Evolutionary conservation across 2,113 vertebrate genomes (phyloP), one percentile per base, ranked within the genome.

Genomic region (Crotalus tigris): DNA sequence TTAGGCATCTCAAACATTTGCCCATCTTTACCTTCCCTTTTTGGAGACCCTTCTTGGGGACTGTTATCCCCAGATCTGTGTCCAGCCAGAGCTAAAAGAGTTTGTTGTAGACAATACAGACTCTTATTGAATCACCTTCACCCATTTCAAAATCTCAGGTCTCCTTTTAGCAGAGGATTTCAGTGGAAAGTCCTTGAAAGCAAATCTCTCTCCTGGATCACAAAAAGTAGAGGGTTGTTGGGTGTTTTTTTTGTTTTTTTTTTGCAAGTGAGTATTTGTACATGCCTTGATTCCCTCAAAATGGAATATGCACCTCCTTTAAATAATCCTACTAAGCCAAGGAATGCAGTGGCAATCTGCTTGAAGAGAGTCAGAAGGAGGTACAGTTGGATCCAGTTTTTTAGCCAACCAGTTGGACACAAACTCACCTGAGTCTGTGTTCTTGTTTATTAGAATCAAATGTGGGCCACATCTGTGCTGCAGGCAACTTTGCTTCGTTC

Each of bases 381-480:
- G 0, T 0, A n/a, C 15, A 5, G 21, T 90, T 0, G 6, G 61
- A 91, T 90, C 49, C 86, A 13, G 26, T 88, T 21, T 81, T 90
- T 24, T 58, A 58, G 53, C 90, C 89, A 53, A 87, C 92, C 64
- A 2, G 29, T 24, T 91, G 88, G 69, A 13, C 0, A n/a, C 11
- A 46, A n/a, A 46, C 9, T 21, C 2, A n/a, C 44, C 0, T 0
- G 21, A 24, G 59, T 2, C 75, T 39, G 13, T 54, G 46, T 3
- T 39, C 87, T 92, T 92, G 87, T 75, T 69, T 46, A 75, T 55
- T 92, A 53, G 91, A 88, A 75, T 88, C 87, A 88, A 92, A 92
- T 88, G 51, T 89, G 89, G 87, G 61, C 54, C 86, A 92, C 91
- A 92, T 46, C 87, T 92, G 61, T 24, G 44, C 51, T 88, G 59